Evolutionary conservation across 2,797 vertebrate genomes (phyloP).

Genomic region (Gambelia wislizenii): DNA sequence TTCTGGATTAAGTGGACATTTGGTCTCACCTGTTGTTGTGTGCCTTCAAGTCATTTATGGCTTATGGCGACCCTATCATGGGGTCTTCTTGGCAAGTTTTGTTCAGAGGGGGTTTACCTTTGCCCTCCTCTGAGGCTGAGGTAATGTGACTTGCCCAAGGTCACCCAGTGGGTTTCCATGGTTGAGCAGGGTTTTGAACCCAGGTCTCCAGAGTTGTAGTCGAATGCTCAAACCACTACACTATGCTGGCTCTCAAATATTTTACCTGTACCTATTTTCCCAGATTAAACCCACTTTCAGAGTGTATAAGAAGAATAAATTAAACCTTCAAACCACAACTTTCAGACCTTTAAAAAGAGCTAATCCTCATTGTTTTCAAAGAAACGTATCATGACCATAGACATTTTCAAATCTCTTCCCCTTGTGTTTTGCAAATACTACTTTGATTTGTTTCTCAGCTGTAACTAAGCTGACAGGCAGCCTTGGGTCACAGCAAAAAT

Average conservation of each 20-base stretch:
- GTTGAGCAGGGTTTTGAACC: no score
- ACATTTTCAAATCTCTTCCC: neutral
- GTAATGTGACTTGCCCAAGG: no score
- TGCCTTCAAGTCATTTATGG: no score
- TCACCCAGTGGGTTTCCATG: no score
- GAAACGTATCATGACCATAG: neutral
- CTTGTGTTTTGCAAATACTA: neutral
- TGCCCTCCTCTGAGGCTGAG: no score
- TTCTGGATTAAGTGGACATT: neutral
- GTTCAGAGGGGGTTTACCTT: no score
- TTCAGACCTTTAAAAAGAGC: neutral
- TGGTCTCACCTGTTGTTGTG: neutral
- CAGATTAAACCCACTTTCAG: neutral
- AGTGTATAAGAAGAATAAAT: neutral
- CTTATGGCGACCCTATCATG: neutral
- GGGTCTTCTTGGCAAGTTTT: no score
- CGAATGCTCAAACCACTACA: no score
- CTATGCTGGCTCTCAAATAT: neutral
- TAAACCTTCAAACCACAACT: no score
- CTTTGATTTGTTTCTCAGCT: neutral
- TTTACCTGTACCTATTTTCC: neutral
- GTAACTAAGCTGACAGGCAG: neutral
- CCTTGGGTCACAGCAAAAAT: slow-evolving; percentile 18
- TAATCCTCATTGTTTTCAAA: neutral
- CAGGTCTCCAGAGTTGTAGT: no score